phyloP scores from a whole-genome alignment of 1,140 invertebrate species.

The Ruditapes philippinarum region DNA sequence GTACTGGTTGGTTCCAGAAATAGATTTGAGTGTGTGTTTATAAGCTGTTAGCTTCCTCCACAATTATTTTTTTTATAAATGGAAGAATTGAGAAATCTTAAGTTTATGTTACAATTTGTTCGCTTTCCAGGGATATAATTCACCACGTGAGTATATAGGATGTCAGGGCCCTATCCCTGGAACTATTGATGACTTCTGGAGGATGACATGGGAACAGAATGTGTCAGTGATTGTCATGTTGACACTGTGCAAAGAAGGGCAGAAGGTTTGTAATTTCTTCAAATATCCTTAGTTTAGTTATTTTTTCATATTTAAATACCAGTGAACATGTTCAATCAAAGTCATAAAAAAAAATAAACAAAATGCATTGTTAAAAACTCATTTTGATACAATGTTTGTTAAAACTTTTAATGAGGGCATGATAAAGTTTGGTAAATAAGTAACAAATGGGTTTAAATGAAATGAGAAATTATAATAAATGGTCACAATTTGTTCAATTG shows the following conservation, averaged over 20 bases:
- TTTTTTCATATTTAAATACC: too few species aligned
- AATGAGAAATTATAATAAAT: too few species aligned
- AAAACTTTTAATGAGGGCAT: too few species aligned
- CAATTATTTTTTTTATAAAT: neutral
- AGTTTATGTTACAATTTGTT: neutral
- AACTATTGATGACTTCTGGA: constrained; percentile 99
- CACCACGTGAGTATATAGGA: constrained; percentile 98
- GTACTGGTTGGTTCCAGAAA: too few species aligned
- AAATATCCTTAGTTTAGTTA: too few species aligned
- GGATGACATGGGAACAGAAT: constrained; percentile 99
- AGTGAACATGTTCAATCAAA: too few species aligned
- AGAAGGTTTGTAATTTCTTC: constrained; percentile 56
- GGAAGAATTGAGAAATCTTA: neutral
- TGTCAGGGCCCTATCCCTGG: constrained; percentile 97
- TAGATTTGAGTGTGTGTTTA: neutral
- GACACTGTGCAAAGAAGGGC: constrained; percentile 89
- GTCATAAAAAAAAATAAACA: too few species aligned
- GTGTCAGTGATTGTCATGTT: constrained; percentile 99
- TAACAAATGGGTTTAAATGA: too few species aligned
- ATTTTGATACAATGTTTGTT: too few species aligned
- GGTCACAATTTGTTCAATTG: too few species aligned
- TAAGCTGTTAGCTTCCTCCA: neutral
- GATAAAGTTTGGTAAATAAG: too few species aligned
- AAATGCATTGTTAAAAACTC: too few species aligned
- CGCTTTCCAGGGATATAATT: constrained; percentile 94